Evolutionary conservation across 2,888 invertebrate genomes (phyloP).

Genomic region (Drosophila antonietae): DNA sequence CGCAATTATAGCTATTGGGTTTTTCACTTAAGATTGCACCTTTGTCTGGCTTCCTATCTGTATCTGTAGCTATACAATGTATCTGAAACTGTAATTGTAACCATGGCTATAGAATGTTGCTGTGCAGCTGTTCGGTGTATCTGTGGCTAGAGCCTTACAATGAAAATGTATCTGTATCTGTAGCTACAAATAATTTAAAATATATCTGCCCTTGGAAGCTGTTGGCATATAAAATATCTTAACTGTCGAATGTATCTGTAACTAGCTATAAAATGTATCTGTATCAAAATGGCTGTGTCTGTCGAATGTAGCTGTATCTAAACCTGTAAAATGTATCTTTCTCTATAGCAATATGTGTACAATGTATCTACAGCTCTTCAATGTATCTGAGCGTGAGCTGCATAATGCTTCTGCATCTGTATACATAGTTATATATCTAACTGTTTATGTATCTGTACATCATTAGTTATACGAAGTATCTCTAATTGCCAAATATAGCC

Average conservation of each 20-base stretch:
- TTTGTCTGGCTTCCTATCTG: conserved; percentile 25
- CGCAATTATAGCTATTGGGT: conserved; percentile 52
- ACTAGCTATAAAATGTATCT: neutral
- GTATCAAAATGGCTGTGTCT: neutral
- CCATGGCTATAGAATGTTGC: conserved; percentile 2
- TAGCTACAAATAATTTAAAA: neutral
- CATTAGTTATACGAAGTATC: neutral
- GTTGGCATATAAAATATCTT: neutral
- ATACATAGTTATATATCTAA: neutral
- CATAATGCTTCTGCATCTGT: neutral
- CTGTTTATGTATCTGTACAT: neutral
- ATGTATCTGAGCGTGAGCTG: too few species aligned
- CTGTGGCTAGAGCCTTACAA: neutral
- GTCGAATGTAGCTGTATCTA: neutral
- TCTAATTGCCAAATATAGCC: conserved; percentile 5
- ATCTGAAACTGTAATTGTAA: conserved; percentile 12
- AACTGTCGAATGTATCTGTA: neutral
- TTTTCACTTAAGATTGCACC: conserved; percentile 60
- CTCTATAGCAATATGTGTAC: neutral
- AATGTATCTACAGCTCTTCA: too few species aligned
- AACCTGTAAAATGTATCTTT: neutral
- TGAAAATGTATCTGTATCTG: conserved; percentile 2
- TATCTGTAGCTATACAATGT: conserved; percentile 5
- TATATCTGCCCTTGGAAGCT: conserved; percentile 5
- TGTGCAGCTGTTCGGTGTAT: conserved; percentile 7